Percentiles rank a stretch among this genome's conserved stretches.
These are phyloP conservation scores for Chloromyia formosa DNA, from an alignment of 2,888 invertebrate species.

Conservation along the genomic window DNA sequence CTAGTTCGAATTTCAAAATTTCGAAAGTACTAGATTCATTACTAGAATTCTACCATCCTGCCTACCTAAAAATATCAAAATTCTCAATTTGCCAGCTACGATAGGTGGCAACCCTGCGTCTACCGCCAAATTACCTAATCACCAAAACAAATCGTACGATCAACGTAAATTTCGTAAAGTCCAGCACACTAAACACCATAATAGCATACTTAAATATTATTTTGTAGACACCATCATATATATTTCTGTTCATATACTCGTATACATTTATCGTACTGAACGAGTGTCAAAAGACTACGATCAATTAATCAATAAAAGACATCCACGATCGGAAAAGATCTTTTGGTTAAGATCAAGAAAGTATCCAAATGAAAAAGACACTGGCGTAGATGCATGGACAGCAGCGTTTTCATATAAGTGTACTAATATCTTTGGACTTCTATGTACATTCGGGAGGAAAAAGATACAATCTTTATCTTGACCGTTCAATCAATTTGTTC, in stretches of 20 bases:
- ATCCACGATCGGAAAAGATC: slow-evolving; percentile 32
- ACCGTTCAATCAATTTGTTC: slow-evolving; percentile 39
- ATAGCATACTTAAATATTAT: not conserved
- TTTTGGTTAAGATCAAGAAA: too few relatives aligned
- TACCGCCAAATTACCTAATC: not conserved
- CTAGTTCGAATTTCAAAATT: too few relatives aligned
- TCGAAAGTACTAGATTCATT: too few relatives aligned
- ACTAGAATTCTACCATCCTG: too few relatives aligned
- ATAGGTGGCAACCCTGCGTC: not conserved
- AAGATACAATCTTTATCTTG: slow-evolving; percentile 35
- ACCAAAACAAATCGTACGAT: not conserved
- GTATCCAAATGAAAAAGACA: slow-evolving; percentile 8
- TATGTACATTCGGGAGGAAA: slow-evolving; percentile 9
- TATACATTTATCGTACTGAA: not conserved
- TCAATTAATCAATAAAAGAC: slow-evolving; percentile 45
- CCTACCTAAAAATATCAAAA: too few relatives aligned
- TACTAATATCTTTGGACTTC: slow-evolving; percentile 39
- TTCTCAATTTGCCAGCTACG: too few relatives aligned
- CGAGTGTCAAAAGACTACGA: slow-evolving; percentile 38
- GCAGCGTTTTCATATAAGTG: not conserved
- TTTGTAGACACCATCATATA: not conserved
- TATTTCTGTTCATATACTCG: not conserved
- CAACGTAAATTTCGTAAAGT: not conserved
- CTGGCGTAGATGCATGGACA: slow-evolving; percentile 4
- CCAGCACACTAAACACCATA: not conserved